Evolutionary conservation across 2,888 invertebrate species (phyloP).

Genomic region (Drosophila birchii): DNA sequence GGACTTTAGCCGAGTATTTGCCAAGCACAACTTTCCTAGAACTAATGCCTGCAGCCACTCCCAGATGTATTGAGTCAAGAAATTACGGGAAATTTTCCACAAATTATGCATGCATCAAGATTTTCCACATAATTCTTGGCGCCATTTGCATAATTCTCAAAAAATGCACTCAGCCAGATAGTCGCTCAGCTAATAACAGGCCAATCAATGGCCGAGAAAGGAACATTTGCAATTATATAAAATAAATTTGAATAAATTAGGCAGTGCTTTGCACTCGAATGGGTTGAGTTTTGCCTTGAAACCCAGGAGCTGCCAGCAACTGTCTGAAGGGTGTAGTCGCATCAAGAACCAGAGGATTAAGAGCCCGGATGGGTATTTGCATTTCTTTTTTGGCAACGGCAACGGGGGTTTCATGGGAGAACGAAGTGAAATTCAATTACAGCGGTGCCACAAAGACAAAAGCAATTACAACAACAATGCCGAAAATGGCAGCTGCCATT

Average conservation of each 20-base stretch:
- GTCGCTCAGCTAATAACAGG: conserved; percentile 42
- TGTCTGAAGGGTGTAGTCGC: conserved; percentile 8
- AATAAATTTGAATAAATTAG: conserved; percentile 34
- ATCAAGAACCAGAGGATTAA: conserved; percentile 33
- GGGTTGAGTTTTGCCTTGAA: neutral
- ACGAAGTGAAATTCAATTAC: conserved; percentile 72
- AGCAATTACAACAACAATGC: conserved; percentile 56
- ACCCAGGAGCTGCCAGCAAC: neutral
- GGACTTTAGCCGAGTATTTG: conserved; percentile 10
- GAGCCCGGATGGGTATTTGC: conserved; percentile 17
- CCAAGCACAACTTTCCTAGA: conserved; percentile 13
- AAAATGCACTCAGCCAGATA: conserved; percentile 37
- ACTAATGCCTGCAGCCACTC: conserved; percentile 5
- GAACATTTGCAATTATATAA: conserved; percentile 17
- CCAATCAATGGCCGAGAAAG: conserved; percentile 43
- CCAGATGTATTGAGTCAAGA: conserved; percentile 45
- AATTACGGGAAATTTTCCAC: conserved; percentile 26
- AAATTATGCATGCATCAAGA: conserved; percentile 31
- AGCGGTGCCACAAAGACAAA: conserved; percentile 48
- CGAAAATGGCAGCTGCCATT: conserved; percentile 57
- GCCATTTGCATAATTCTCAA: conserved; percentile 55
- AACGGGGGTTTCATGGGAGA: neutral
- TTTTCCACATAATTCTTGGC: conserved; percentile 24
- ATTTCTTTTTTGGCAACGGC: conserved; percentile 2
- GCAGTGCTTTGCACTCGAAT: neutral